Base-by-base conservation (phyloP, 1,140 invertebrate genomes). In the Drosophila micromelanica region DNA sequence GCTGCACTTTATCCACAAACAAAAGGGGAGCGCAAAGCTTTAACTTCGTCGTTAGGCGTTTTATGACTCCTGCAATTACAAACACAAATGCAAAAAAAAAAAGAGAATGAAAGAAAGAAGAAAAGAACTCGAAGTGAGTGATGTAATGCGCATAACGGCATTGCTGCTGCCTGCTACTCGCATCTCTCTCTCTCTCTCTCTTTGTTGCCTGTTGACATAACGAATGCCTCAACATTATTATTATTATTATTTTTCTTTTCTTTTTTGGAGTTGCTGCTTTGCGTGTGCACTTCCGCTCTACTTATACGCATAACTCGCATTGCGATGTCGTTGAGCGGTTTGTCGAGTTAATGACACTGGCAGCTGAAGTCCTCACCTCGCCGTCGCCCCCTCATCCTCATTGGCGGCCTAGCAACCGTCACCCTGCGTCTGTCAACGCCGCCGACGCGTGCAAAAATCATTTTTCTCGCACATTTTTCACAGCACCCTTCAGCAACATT, bases 131-230 rank as follows among this genome's bases (percentile, higher is more conserved):
- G 60, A 75, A 84, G 76, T 87, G 81, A 78, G 70, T 86, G 81
- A 85, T 85, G 81, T 86, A 85, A 85, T 86, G 81, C 84, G 81
- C 81, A 68, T 73, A 85, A 80, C 80, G 64, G 78, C 63, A 71
- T 68, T 68, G 32, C 15, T 37, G 45, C 37, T 48, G 48, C 9
- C 55, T 35, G 38, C 46, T 49, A 23, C 60, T 32, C 35, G 15
- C 15, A 7, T 49, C 35, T 37, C 54, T 38, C 8, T 54, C 27
- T 40, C 20, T 35, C n/a, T 42, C 17, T 60, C 54, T 35, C 61
- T 86, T 86, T 86, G 84, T 84, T 89, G 82, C 82, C 73, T 87
- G 84, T 87, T 89, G 84, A 89, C 76, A 87, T 87, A 87, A 87
- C 82, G 84, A 89, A 87, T 87, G 78, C 75, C 82, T 78, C 79